These are phyloP conservation scores for Narcine bancroftii DNA, from an alignment of 2,113 vertebrate genomes.

Conservation along the genomic window DNA sequence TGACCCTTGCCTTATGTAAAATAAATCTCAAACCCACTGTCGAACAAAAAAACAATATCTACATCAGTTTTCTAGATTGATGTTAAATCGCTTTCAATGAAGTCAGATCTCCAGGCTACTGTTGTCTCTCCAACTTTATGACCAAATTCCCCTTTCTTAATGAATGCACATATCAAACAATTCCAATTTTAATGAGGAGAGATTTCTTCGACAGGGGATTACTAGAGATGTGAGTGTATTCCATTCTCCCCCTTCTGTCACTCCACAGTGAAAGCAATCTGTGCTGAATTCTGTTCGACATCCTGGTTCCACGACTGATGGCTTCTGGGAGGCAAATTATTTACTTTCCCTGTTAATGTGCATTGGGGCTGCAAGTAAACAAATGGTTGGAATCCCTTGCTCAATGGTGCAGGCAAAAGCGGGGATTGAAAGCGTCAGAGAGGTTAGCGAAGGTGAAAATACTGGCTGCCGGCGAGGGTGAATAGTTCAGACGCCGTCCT, in stretches of 20 bases:
- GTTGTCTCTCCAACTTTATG: slow-evolving; percentile 8
- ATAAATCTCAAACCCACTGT: slow-evolving; percentile 18
- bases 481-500: neutral
- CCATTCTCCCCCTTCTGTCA: neutral
- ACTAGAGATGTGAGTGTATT: neutral
- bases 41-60: slow-evolving; percentile 30
- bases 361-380: neutral
- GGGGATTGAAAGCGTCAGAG: no score
- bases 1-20: slow-evolving; percentile 30
- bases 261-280: neutral
- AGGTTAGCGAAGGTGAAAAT: neutral
- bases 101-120: slow-evolving; percentile 21
- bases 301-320: neutral
- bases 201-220: slow-evolving; percentile 23
- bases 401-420: neutral
- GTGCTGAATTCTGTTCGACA: neutral
- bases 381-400: neutral
- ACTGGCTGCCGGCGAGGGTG: neutral
- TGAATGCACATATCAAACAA: slow-evolving; percentile 30
- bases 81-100: slow-evolving; percentile 20
- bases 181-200: slow-evolving; percentile 13
- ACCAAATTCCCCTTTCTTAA: slow-evolving; percentile 4
- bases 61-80: slow-evolving; percentile 33
- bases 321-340: neutral
- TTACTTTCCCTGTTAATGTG: neutral